Evolutionary conservation across 2,888 invertebrate genomes (phyloP).

Genomic region (Eristalinus sepulchralis): DNA sequence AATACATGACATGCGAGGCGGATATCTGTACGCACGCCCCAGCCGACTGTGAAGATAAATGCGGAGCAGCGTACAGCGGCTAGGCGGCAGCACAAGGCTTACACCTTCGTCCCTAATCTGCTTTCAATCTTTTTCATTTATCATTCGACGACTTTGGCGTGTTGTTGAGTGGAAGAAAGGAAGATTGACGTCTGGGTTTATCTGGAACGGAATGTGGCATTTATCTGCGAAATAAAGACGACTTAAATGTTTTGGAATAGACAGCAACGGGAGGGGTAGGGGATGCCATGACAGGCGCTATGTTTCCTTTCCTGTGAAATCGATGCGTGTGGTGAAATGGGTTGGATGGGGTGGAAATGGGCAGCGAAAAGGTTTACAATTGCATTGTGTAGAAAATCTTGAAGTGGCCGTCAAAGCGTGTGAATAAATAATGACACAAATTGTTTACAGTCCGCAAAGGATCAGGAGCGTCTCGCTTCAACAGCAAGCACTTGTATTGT

Average conservation of each 20-base stretch:
- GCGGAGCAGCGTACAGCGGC: not conserved
- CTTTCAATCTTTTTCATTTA: slow-evolving; percentile 28
- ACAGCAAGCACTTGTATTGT: too few relatives aligned
- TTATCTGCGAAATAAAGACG: not conserved
- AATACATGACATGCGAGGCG: not conserved
- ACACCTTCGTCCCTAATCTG: not conserved
- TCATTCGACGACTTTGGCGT: slow-evolving; percentile 1
- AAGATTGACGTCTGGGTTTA: slow-evolving; percentile 9
- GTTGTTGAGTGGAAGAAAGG: not conserved
- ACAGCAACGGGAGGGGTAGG: not conserved
- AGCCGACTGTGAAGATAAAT: not conserved
- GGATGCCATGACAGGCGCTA: not conserved
- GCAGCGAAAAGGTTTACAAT: too few relatives aligned
- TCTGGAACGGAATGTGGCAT: not conserved
- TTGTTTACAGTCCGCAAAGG: too few relatives aligned
- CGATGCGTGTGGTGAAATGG: too few relatives aligned
- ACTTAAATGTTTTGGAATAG: not conserved
- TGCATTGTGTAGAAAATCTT: too few relatives aligned
- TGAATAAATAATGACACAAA: too few relatives aligned
- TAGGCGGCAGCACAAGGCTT: not conserved
- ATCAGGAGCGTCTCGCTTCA: too few relatives aligned
- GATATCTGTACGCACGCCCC: not conserved
- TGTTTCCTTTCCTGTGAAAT: too few relatives aligned
- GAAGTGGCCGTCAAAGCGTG: too few relatives aligned
- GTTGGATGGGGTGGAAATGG: too few relatives aligned